Conservation (phyloP, 2,888 invertebrate genomes). For the Cosmia trapezina region DNA sequence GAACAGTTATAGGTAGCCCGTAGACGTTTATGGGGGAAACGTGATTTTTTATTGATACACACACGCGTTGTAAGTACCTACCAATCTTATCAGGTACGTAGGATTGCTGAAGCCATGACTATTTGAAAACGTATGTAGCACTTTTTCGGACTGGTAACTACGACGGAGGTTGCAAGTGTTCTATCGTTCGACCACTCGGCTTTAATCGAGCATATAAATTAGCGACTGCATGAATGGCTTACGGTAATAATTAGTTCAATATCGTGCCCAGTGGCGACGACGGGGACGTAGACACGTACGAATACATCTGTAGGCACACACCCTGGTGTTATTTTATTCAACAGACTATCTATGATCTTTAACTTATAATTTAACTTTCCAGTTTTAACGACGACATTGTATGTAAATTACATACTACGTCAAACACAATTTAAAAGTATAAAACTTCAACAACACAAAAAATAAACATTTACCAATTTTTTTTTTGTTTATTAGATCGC, state of each 20-base stretch:
- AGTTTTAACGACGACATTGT: constrained; percentile 33
- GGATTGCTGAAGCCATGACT: neutral
- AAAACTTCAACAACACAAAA: constrained; percentile 15
- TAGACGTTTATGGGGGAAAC: constrained; percentile 63
- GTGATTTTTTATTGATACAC: constrained; percentile 58
- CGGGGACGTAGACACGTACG: constrained; percentile 18
- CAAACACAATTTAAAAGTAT: constrained; percentile 31
- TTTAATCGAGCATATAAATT: constrained; percentile 77
- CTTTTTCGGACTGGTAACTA: constrained; percentile 16
- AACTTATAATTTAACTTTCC: constrained; percentile 23
- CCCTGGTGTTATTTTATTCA: constrained; percentile 28
- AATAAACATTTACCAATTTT: constrained; percentile 9
- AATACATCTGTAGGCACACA: constrained; percentile 24
- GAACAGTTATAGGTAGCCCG: constrained; percentile 50
- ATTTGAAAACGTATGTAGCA: constrained; percentile 6
- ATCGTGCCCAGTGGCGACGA: constrained; percentile 28
- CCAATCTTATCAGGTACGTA: constrained; percentile 5
- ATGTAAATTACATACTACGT: constrained; percentile 40
- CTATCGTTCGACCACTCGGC: constrained; percentile 61
- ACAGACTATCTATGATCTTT: constrained; percentile 23
- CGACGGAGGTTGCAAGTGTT: constrained; percentile 36
- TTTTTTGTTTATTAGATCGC: constrained; percentile 92
- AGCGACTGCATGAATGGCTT: constrained; percentile 72
- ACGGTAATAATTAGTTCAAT: constrained; percentile 66
- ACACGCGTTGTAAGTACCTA: constrained; percentile 23